phyloP scores from a whole-genome alignment of 1,140 invertebrate species.

The Eciton burchellii region DNA sequence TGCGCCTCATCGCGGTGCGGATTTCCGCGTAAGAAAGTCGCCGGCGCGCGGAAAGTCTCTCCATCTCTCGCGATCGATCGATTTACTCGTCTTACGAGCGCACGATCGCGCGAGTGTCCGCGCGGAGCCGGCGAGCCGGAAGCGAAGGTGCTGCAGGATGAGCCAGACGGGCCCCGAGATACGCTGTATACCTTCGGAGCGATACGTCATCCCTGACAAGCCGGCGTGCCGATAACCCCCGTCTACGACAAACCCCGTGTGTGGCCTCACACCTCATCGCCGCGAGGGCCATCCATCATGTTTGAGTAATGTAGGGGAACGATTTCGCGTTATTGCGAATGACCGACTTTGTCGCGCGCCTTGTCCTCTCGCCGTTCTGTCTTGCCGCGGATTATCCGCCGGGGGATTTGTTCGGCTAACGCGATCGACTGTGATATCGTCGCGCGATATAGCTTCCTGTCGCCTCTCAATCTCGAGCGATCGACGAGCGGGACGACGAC shows the following conservation, averaged over 20 bases:
- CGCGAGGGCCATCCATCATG: conserved; percentile 79
- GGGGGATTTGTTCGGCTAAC: conserved; percentile 58
- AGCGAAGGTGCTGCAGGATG: conserved; percentile 61
- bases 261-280: conserved; percentile 75
- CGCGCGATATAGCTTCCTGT: background rate
- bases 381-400: conserved; percentile 46
- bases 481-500: background rate
- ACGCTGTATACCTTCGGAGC: conserved; percentile 65
- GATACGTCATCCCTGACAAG: conserved; percentile 78
- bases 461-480: background rate
- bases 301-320: conserved; percentile 81
- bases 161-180: conserved; percentile 60
- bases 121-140: conserved; percentile 5
- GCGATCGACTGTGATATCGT: conserved; percentile 38
- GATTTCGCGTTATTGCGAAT: conserved; percentile 80
- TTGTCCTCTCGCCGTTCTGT: conserved; percentile 48
- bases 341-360: conserved; percentile 65
- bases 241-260: conserved; percentile 70
- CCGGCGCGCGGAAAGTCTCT: background rate
- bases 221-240: conserved; percentile 72
- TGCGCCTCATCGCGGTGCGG: background rate
- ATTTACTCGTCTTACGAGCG: conserved; percentile 66
- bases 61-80: conserved; percentile 36
- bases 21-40: no score
- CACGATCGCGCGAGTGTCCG: conserved; percentile 62